phyloP scores from a whole-genome alignment of 2,888 invertebrate species.

The Diarsia brunnea region DNA sequence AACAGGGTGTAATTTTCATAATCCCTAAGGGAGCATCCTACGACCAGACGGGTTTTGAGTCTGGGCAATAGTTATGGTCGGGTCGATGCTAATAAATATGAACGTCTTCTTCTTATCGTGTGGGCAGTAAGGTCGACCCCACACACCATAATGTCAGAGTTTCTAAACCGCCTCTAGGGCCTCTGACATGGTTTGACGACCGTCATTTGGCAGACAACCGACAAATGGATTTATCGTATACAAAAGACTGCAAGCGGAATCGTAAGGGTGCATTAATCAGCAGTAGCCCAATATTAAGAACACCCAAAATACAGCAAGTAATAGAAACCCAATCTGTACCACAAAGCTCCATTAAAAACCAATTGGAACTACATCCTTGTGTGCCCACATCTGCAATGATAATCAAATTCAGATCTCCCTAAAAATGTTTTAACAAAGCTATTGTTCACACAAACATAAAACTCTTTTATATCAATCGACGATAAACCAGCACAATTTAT shows the following conservation, averaged over 20 bases:
- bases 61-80: too few species aligned
- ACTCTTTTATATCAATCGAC: slow-evolving; percentile 49
- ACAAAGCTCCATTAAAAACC: slow-evolving; percentile 8
- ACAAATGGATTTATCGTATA: too few species aligned
- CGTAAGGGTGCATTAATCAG: background rate
- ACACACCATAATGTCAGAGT: too few species aligned
- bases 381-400: slow-evolving; percentile 16
- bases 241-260: too few species aligned
- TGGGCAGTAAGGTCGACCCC: too few species aligned
- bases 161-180: too few species aligned
- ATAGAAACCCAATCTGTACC: slow-evolving; percentile 10
- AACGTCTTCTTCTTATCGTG: too few species aligned
- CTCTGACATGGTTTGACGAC: too few species aligned
- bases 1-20: background rate
- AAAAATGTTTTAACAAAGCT: slow-evolving; percentile 6
- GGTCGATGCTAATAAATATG: too few species aligned
- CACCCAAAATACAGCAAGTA: background rate
- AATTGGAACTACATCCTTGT: slow-evolving; percentile 1
- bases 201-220: too few species aligned
- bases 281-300: background rate
- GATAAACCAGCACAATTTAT: slow-evolving; percentile 46
- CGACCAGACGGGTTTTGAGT: too few species aligned
- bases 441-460: slow-evolving; percentile 41
- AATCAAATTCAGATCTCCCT: slow-evolving; percentile 24
- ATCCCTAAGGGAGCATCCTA: background rate